Evolutionary conservation across 2,888 invertebrate species (phyloP), one percentile per base, ranked within the genome.

Genomic region (Cosmopolites sordidus): DNA sequence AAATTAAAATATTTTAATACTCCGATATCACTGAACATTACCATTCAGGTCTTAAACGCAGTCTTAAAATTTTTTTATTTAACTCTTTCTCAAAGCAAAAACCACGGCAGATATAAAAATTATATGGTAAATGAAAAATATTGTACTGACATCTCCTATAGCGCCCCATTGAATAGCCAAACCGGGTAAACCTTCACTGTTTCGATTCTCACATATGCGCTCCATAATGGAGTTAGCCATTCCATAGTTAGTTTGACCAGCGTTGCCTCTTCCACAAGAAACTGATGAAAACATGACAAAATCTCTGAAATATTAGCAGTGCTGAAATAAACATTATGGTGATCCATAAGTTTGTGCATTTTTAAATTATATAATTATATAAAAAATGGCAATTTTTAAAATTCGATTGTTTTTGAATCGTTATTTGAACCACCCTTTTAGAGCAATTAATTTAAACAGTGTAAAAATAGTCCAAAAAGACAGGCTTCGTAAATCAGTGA

Each of bases 251-350:
- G 88, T 84, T 76, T 95, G 95, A 0, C 93, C 94, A 3, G 87
- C 85, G 73, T 95, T 94, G 62, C 95, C 95, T 15, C 92, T 82
- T n/a, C 94, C 94, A 69, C 93, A 92, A 0, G 90, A 87, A 3
- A 94, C 89, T 14, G 93, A 93, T 0, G 94, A 95, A 76, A 94
- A 96, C 16, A 90, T 83, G 0, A 95, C 92, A 71, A 95, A 95
- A 75, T 87, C 81, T 65, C 83, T 79, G 37, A 4, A n/a, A 39
- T 16, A 38, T 12, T 42, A 3, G 15, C 16, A 22, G 22, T 22
- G 8, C 22, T 22, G 8, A 22, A 5, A 5, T n/a, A n/a, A n/a
- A n/a, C n/a, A n/a, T n/a, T n/a, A n/a, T n/a, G n/a, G n/a, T n/a
- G n/a, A n/a, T n/a, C n/a, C n/a, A n/a, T n/a, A n/a, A n/a, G n/a